These are phyloP conservation scores for Notocelia uddmanniana DNA, from an alignment of 2,888 invertebrate genomes.

Conservation along the genomic window DNA sequence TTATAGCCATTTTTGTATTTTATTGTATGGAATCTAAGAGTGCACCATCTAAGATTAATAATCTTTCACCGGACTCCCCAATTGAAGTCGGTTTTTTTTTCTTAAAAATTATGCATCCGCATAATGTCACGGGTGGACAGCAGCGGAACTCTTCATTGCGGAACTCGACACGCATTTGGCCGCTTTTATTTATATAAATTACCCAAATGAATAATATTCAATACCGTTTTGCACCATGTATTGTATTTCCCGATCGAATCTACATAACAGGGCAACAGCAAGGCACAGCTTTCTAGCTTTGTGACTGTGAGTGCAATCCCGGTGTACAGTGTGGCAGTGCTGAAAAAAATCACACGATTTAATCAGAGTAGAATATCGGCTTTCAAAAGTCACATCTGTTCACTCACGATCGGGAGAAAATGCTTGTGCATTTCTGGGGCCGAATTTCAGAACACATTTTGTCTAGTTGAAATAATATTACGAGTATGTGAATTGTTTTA, in stretches of 20 bases:
- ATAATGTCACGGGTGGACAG: too few relatives aligned
- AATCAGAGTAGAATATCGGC: slow-evolving; percentile 35
- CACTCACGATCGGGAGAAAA: slow-evolving; percentile 9
- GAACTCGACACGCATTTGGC: too few relatives aligned
- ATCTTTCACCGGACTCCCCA: too few relatives aligned
- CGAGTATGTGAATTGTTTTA: too few relatives aligned
- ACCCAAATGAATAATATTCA: too few relatives aligned
- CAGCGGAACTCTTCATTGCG: too few relatives aligned
- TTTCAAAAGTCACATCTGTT: slow-evolving; percentile 36
- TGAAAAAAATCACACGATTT: slow-evolving; percentile 32
- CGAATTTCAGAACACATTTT: background rate
- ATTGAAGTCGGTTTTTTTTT: too few relatives aligned
- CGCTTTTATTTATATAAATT: too few relatives aligned
- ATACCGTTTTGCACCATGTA: background rate
- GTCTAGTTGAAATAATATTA: background rate
- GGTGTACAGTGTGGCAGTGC: background rate
- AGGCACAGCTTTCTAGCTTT: background rate
- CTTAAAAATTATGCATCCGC: too few relatives aligned
- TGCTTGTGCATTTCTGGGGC: background rate
- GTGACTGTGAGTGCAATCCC: background rate
- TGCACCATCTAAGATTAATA: too few relatives aligned
- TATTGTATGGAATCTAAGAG: too few relatives aligned
- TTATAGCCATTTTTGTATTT: too few relatives aligned
- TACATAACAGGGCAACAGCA: background rate
- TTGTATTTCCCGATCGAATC: background rate